A percentile compares a stretch with the other conserved stretches of the same genome.
These are phyloP conservation scores for Columba guinea DNA, from an alignment of 2,797 vertebrate species.

Conservation along the genomic window DNA sequence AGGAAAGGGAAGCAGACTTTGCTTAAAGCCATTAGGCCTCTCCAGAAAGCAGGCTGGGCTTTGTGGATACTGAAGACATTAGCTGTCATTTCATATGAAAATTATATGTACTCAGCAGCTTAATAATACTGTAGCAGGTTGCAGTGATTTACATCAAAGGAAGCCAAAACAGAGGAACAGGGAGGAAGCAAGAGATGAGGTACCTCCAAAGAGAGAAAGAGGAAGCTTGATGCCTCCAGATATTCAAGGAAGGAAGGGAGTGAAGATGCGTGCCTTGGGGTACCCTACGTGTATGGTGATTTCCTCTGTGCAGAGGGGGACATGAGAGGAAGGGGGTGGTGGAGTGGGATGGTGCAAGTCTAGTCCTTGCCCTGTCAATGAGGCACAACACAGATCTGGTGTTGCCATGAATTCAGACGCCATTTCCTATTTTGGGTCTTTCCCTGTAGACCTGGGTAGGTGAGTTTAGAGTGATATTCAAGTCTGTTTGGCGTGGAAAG, in stretches of 20 bases:
- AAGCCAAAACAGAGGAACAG: neutral
- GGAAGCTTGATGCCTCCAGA: neutral
- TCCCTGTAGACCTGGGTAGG: neutral
- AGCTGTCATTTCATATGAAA: slow-evolving; percentile 42
- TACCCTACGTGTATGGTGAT: rapidly evolving
- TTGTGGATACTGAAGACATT: neutral
- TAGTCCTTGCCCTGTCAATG: neutral
- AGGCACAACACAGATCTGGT: neutral
- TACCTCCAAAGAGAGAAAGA: neutral
- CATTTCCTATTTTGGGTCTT: neutral
- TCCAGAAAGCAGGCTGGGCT: neutral
- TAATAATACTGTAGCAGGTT: neutral
- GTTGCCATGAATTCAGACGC: neutral
- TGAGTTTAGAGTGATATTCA: neutral
- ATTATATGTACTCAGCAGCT: neutral
- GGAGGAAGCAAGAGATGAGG: neutral
- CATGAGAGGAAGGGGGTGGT: neutral
- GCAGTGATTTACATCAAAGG: neutral
- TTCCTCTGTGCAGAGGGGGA: neutral
- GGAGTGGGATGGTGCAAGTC: neutral
- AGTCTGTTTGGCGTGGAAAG: neutral
- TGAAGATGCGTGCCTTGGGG: neutral
- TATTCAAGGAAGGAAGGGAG: neutral
- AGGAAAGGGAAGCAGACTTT: slow-evolving; percentile 29
- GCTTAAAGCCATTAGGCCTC: neutral